Evolutionary conservation across 2,797 vertebrate genomes (phyloP).

Genomic region (Enteromius afrohamiltoni): DNA sequence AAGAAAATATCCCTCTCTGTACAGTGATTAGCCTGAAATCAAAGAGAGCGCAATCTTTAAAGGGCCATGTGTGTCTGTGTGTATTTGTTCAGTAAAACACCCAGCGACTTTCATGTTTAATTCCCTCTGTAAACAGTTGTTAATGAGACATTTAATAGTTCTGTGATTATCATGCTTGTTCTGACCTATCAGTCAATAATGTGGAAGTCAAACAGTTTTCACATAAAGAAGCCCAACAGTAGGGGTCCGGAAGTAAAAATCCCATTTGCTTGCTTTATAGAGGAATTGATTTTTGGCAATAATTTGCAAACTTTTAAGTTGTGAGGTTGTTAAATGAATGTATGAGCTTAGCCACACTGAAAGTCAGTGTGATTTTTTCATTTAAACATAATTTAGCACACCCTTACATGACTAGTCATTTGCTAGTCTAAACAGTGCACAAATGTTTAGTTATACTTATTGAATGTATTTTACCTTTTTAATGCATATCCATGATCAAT

Average conservation of each 20-base stretch:
- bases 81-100: constrained; percentile 47
- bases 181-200: constrained; percentile 52
- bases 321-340: background rate
- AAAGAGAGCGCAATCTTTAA: constrained; percentile 49
- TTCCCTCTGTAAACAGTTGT: constrained; percentile 70
- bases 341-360: background rate
- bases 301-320: background rate
- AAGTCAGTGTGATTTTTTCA: background rate
- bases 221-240: background rate
- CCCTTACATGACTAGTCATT: background rate
- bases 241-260: background rate
- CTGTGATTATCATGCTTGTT: constrained; percentile 65
- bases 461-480: background rate
- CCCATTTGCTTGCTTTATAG: background rate
- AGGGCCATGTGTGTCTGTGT: constrained; percentile 23
- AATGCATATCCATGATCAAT: background rate
- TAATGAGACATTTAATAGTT: constrained; percentile 69
- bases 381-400: background rate
- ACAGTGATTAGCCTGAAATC: constrained; percentile 42
- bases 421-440: background rate
- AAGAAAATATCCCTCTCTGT: constrained; percentile 23
- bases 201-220: constrained; percentile 22
- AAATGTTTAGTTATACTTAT: background rate
- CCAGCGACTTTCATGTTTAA: constrained; percentile 66
- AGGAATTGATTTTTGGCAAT: constrained; percentile 12